Conservation (phyloP, 2,888 invertebrate species). For the Cataglyphis rosenhaueri region DNA sequence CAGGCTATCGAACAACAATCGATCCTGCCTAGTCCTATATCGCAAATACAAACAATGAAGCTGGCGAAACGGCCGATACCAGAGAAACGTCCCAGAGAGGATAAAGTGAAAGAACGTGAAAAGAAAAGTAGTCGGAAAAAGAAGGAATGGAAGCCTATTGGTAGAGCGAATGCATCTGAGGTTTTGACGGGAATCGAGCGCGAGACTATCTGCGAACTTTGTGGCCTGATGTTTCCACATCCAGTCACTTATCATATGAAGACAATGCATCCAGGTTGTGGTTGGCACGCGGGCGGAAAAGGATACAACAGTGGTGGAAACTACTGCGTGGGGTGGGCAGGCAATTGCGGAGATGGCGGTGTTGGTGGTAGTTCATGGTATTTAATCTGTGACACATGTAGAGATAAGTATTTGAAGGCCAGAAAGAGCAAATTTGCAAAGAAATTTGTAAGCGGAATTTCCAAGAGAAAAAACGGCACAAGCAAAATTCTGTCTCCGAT, state of each 20-base stretch:
- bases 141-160: conserved; percentile 86
- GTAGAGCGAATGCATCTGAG: conserved; percentile 69
- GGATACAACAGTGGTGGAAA: conserved; percentile 97
- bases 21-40: conserved; percentile 87
- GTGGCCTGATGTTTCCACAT: conserved; percentile 91
- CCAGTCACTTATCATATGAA: conserved; percentile 98
- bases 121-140: conserved; percentile 87
- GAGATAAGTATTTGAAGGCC: conserved; percentile 90
- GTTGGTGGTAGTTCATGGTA: conserved; percentile 95
- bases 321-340: conserved; percentile 95
- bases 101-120: conserved; percentile 86
- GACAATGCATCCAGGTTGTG: conserved; percentile 96
- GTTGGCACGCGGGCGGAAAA: conserved; percentile 93
- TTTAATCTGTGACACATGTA: conserved; percentile 95
- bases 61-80: conserved; percentile 69
- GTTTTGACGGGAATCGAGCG: conserved; percentile 77
- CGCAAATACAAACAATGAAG: conserved; percentile 76
- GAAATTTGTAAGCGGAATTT: conserved; percentile 80
- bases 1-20: conserved; percentile 89
- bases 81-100: conserved; percentile 81
- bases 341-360: conserved; percentile 95
- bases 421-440: conserved; percentile 78
- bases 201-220: conserved; percentile 92
- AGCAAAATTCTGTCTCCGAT: conserved; percentile 81
- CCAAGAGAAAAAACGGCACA: conserved; percentile 75